phyloP scores from a whole-genome alignment of 2,113 vertebrate genomes.

The Limnothrissa miodon region DNA sequence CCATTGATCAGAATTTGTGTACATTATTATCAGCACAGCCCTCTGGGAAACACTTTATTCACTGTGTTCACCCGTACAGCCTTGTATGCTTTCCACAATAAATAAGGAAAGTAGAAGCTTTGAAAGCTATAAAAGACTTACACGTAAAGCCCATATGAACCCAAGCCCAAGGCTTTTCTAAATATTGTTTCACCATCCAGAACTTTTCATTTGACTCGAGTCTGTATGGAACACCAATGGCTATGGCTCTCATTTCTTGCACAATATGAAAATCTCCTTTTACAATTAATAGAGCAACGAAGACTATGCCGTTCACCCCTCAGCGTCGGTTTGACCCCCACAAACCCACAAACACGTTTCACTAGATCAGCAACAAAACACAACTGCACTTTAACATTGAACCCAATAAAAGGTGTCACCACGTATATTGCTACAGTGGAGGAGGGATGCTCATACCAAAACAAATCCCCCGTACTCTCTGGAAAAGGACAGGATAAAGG shows the following conservation, averaged over 20 bases:
- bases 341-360: neutral
- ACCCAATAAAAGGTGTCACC: neutral
- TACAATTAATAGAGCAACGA: neutral
- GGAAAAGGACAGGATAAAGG: neutral
- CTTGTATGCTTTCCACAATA: neutral
- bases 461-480: neutral
- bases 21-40: neutral
- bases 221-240: neutral
- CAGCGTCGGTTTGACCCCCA: neutral
- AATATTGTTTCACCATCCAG: neutral
- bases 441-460: neutral
- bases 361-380: neutral
- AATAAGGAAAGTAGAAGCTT: neutral
- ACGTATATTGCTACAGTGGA: neutral
- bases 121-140: neutral
- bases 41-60: neutral
- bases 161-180: neutral
- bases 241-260: constrained; percentile 4
- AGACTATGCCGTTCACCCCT: neutral
- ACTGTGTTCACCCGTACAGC: neutral
- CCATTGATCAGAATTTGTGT: neutral
- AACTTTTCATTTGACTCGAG: neutral
- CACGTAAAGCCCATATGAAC: neutral
- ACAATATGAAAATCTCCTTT: neutral
- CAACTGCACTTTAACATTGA: neutral